A percentile compares a stretch with the other conserved stretches of the same genome.
These are phyloP conservation scores for Leptinotarsa tumamoca DNA, from an alignment of 2,888 invertebrate species.

Conservation along the genomic window DNA sequence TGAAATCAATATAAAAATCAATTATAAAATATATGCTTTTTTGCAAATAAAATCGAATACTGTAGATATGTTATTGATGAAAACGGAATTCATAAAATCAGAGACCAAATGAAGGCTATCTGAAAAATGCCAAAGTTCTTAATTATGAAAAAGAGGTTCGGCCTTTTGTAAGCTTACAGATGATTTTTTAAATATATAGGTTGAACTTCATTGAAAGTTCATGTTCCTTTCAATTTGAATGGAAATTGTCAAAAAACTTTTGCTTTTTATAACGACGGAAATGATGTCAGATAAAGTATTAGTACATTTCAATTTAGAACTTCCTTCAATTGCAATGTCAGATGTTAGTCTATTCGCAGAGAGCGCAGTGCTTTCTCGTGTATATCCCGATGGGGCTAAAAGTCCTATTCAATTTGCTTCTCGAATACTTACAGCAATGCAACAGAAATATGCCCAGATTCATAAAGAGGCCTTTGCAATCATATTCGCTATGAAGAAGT, in stretches of 20 bases:
- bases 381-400: constrained; percentile 38
- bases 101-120: constrained; percentile 31
- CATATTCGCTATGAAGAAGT: constrained; percentile 37
- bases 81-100: constrained; percentile 37
- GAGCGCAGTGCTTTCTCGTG: constrained; percentile 35
- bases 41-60: constrained; percentile 51
- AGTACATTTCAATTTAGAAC: constrained; percentile 36
- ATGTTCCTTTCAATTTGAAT: constrained; percentile 7
- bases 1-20: too few relatives aligned
- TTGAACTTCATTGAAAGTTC: too few relatives aligned
- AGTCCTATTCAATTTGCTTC: constrained; percentile 35
- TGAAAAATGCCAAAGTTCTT: constrained; percentile 29
- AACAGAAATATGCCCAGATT: constrained; percentile 40
- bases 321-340: constrained; percentile 31
- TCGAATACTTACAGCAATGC: constrained; percentile 27
- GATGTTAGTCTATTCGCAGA: constrained; percentile 39
- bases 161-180: constrained; percentile 33
- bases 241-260: constrained; percentile 34
- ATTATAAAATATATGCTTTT: too few relatives aligned
- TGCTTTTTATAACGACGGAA: constrained; percentile 4
- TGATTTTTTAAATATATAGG: constrained; percentile 29
- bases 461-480: constrained; percentile 41
- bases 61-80: constrained; percentile 49
- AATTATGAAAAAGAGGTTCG: constrained; percentile 10
- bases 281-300: constrained; percentile 13